These are phyloP conservation scores for Anabacerthia variegaticeps DNA, from an alignment of 2,797 vertebrate genomes.

Conservation along the genomic window DNA sequence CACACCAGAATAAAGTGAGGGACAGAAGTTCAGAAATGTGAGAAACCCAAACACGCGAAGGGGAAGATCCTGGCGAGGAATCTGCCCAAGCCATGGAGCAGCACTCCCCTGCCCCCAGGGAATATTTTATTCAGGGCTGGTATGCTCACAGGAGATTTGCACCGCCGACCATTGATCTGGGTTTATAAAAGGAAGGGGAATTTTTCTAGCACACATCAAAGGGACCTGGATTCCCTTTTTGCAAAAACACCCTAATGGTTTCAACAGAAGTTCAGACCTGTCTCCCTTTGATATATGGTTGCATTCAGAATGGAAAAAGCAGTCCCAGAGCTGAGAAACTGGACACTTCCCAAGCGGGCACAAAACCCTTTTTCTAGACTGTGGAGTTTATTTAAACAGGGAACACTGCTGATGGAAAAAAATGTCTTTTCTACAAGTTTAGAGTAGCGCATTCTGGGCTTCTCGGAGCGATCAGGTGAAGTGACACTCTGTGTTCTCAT, in stretches of 20 bases:
- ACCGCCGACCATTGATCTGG: constrained; percentile 59
- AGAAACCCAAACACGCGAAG: background rate
- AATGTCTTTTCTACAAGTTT: background rate
- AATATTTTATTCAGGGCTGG: constrained; percentile 52
- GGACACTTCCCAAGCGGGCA: constrained; percentile 55
- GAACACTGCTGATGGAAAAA: constrained; percentile 44
- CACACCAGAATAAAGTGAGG: background rate
- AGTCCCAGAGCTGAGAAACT: constrained; percentile 41
- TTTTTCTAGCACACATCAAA: constrained; percentile 77
- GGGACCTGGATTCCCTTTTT: constrained; percentile 60
- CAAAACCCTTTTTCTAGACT: constrained; percentile 49
- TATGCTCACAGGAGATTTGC: constrained; percentile 50
- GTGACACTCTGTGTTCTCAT: background rate
- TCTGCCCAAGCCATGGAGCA: constrained; percentile 4
- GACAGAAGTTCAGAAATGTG: background rate
- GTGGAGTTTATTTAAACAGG: constrained; percentile 49
- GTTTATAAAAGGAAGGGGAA: constrained; percentile 72
- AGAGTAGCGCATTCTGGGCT: background rate
- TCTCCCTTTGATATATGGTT: constrained; percentile 71
- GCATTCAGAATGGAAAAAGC: constrained; percentile 69
- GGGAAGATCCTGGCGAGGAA: background rate
- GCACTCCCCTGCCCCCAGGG: constrained; percentile 4
- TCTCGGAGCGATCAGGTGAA: background rate
- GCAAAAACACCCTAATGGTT: constrained; percentile 77
- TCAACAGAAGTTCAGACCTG: constrained; percentile 76